A percentile compares a stretch with the other conserved stretches of the same genome.
These are phyloP conservation scores for Campoplex capitator DNA, from an alignment of 2,888 invertebrate genomes.

Conservation along the genomic window DNA sequence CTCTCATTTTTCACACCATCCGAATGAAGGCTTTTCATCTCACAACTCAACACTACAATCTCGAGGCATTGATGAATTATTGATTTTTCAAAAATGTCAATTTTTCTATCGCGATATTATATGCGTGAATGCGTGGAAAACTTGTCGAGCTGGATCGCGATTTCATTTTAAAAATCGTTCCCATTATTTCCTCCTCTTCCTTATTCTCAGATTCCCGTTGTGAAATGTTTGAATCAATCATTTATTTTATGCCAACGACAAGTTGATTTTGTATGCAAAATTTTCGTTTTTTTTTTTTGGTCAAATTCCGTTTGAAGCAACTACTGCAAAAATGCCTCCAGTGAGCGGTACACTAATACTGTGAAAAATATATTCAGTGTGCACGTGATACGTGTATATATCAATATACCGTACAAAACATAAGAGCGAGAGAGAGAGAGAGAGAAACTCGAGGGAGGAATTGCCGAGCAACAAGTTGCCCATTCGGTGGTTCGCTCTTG, in stretches of 20 bases:
- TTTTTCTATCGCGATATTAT: not conserved
- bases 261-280: not conserved
- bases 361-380: not conserved
- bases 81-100: not conserved
- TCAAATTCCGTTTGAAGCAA: not conserved
- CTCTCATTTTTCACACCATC: not conserved
- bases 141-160: not conserved
- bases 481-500: constrained; percentile 73
- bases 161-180: not conserved
- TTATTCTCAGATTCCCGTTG: not conserved
- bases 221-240: not conserved
- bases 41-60: not conserved
- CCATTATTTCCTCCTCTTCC: too few relatives aligned
- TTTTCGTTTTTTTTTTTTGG: too few relatives aligned
- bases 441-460: constrained; percentile 45
- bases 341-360: constrained; percentile 5
- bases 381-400: constrained; percentile 19
- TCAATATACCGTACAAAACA: not conserved
- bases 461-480: constrained; percentile 82
- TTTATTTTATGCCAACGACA: not conserved
- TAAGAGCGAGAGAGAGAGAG: not conserved
- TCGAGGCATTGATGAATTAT: not conserved
- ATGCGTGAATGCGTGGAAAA: not conserved
- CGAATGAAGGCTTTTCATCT: not conserved
- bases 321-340: not conserved